Evolutionary conservation across 2,113 vertebrate genomes (phyloP).

Genomic region (Oryzias woworae): DNA sequence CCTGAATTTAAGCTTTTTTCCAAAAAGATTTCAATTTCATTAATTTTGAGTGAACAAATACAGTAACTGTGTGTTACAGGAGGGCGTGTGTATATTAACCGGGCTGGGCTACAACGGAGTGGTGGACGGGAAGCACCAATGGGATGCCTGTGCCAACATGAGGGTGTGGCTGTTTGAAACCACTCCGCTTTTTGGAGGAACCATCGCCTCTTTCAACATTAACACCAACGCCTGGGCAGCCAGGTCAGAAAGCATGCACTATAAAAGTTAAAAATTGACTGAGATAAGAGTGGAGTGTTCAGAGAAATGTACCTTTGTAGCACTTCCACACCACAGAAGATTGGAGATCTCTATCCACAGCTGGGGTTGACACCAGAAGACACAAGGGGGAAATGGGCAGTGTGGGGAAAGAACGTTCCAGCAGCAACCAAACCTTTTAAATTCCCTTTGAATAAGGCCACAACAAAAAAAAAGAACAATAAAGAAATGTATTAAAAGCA

Average conservation of each 20-base stretch:
- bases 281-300: conserved; percentile 13
- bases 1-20: not conserved
- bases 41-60: not conserved
- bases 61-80: conserved; percentile 69
- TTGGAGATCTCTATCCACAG: not conserved
- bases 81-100: conserved; percentile 91
- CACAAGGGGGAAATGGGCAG: not conserved
- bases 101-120: conserved; percentile 89
- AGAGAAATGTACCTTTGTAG: conserved; percentile 11
- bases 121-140: conserved; percentile 75
- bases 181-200: conserved; percentile 90
- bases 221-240: conserved; percentile 96
- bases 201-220: conserved; percentile 94
- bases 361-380: not conserved
- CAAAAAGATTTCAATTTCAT: not conserved
- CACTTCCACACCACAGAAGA: not conserved
- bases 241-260: conserved; percentile 79
- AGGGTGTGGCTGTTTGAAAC: conserved; percentile 96
- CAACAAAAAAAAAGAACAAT: no score
- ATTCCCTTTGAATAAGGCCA: not conserved
- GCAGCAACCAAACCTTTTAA: not conserved
- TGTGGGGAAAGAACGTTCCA: conserved; percentile 1
- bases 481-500: not conserved
- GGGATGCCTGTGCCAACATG: conserved; percentile 97
- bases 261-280: conserved; percentile 50